Evolutionary conservation across 2,797 vertebrate genomes (phyloP).

Genomic region (Myotis vivesi): DNA sequence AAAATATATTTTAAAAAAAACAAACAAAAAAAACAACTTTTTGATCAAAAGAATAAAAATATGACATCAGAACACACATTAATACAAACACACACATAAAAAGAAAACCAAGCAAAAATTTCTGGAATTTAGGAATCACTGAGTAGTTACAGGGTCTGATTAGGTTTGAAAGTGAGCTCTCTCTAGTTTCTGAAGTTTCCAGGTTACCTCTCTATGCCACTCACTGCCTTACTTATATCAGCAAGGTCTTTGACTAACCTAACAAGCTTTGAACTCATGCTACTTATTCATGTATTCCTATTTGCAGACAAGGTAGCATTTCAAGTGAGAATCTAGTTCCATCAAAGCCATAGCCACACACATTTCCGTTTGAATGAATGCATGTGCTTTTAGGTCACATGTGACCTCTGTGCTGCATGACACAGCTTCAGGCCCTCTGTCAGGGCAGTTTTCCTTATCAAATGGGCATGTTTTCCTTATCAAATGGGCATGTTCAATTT

Average conservation of each 20-base stretch:
- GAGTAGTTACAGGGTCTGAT: background rate
- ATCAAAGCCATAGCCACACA: constrained; percentile 10
- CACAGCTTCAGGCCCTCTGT: background rate
- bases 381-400: constrained; percentile 36
- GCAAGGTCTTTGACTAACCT: background rate
- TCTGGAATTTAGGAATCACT: background rate
- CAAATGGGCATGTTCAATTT: background rate
- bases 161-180: background rate
- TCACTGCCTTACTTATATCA: background rate
- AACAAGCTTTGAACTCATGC: background rate
- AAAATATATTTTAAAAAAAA: no score
- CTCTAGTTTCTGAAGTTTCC: background rate
- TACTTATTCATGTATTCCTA: background rate
- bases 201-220: background rate
- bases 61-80: background rate
- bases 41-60: background rate
- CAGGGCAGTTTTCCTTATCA: background rate
- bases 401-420: constrained; percentile 7
- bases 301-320: background rate
- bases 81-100: background rate
- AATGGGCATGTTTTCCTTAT: constrained; percentile 21
- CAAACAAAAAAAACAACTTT: background rate
- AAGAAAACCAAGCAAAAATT: background rate
- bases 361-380: background rate
- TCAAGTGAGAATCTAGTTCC: constrained; percentile 26